These are phyloP conservation scores for Orgyia antiqua DNA, from an alignment of 2,888 invertebrate genomes.

Conservation along the genomic window DNA sequence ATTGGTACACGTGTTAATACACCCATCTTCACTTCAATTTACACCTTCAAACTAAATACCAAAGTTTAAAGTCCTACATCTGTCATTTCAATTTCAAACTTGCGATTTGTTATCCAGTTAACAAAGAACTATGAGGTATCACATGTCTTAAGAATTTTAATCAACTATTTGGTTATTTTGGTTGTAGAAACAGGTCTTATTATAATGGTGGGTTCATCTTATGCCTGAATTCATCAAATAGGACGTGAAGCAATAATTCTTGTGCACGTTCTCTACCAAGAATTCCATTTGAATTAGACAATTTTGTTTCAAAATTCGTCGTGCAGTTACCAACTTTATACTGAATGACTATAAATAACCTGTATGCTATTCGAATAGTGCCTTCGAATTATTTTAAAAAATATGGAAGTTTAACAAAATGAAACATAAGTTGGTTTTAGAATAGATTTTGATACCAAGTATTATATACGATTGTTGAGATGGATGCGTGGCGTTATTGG, in stretches of 20 bases:
- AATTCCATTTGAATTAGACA: slow-evolving; percentile 58
- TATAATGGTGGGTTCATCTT: slow-evolving; percentile 29
- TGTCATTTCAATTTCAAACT: slow-evolving; percentile 15
- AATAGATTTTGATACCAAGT: too few relatives aligned
- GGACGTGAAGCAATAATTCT: slow-evolving; percentile 59
- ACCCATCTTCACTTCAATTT: slow-evolving; percentile 8
- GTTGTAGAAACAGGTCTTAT: slow-evolving; percentile 23
- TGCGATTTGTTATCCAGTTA: slow-evolving; percentile 21
- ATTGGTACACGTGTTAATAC: slow-evolving; percentile 29
- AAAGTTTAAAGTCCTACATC: slow-evolving; percentile 14
- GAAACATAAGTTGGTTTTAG: too few relatives aligned
- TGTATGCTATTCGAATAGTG: slow-evolving; percentile 20
- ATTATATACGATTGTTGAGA: too few relatives aligned
- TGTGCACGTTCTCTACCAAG: slow-evolving; percentile 42
- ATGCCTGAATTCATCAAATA: slow-evolving; percentile 59
- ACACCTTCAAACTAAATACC: slow-evolving; percentile 7
- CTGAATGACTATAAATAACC: slow-evolving; percentile 38
- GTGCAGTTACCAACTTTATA: slow-evolving; percentile 44
- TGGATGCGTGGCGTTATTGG: too few relatives aligned
- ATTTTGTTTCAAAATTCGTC: slow-evolving; percentile 57
- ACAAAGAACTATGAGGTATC: slow-evolving; percentile 15
- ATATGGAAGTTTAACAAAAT: too few relatives aligned
- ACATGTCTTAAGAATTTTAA: slow-evolving; percentile 10
- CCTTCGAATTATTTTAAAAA: too few relatives aligned
- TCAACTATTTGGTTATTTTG: slow-evolving; percentile 14